Evolutionary conservation across 2,797 vertebrate genomes (phyloP).

Genomic region (Etheostoma perlongum): DNA sequence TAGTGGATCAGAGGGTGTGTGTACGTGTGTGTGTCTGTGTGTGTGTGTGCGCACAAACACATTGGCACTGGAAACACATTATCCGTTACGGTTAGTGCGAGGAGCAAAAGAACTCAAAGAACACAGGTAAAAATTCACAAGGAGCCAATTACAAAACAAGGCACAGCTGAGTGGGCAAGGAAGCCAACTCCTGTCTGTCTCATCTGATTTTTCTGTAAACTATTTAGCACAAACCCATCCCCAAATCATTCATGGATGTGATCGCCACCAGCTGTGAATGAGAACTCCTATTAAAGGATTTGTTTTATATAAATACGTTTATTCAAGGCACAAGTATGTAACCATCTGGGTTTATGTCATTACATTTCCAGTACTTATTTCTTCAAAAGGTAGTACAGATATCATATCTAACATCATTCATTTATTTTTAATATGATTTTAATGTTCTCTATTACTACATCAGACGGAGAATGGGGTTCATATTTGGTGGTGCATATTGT

Average conservation of each 20-base stretch:
- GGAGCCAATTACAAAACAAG: too few relatives aligned
- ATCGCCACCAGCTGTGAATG: slow-evolving; percentile 26
- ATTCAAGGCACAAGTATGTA: slow-evolving; percentile 12
- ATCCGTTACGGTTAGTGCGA: too few relatives aligned
- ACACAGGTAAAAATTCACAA: too few relatives aligned
- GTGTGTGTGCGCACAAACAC: too few relatives aligned
- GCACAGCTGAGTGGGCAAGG: too few relatives aligned
- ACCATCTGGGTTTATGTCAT: slow-evolving; percentile 28
- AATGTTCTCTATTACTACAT: not conserved
- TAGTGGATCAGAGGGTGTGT: not conserved
- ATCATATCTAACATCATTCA: not conserved
- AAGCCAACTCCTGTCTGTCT: slow-evolving; percentile 33
- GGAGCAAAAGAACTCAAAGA: too few relatives aligned
- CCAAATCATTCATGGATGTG: slow-evolving; percentile 40
- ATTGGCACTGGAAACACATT: too few relatives aligned
- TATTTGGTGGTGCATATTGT: not conserved
- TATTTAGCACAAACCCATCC: slow-evolving; percentile 37
- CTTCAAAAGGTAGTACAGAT: not conserved
- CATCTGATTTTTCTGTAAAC: slow-evolving; percentile 52
- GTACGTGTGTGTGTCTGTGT: not conserved
- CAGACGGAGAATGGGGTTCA: not conserved
- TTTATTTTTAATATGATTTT: not conserved
- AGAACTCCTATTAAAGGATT: slow-evolving; percentile 21
- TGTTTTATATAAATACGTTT: slow-evolving; percentile 38
- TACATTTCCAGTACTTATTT: slow-evolving; percentile 9